Base-by-base conservation (phyloP, 2,113 vertebrate species). In the Odocoileus hemionus region DNA sequence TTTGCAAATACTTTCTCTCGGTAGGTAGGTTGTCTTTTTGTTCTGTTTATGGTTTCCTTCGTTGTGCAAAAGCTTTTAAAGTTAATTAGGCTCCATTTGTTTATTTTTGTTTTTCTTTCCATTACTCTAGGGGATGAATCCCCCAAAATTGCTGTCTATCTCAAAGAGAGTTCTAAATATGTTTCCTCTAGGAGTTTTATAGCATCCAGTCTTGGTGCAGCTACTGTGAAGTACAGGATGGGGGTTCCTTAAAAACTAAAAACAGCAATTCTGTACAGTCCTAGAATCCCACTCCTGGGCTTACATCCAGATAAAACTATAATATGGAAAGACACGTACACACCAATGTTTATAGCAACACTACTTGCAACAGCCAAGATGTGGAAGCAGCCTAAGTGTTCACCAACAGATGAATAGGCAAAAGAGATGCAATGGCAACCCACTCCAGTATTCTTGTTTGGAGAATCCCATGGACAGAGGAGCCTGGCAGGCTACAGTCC, bases 391-490 rank as follows among this genome's bases (percentile, higher is more conserved):
- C 28, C 9, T 33, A 79, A 79, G 15, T 80, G 26, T 80, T 26
- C 45, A 50, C 9, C 26, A 80, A 19, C 76, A 50, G 45, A 33
- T 6, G 26, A 79, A 30, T 3, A 16, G 15, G 45, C 45, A 30
- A 79, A 79, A 47, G 15, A 79, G 76, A 79, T 76, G 23, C 36
- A 43, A 6, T 23, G 64, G 9, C 19, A 70, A 23, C n/a, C n/a
- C 9, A 36, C 17, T 21, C 17, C n/a, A 36, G n/a, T 36, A 70
- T 21, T 70, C 64, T 70, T 11, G 5, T 70, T 19, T 36, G 4
- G 2, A 70, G n/a, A 70, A 70, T 70, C n/a, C n/a, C 1, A 0
- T 23, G 19, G 17, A 36, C 17, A 36, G n/a, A 70, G n/a, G n/a
- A 21, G n/a, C 64, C 64, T 23, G 64, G 64, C 10, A 23, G n/a